Conservation (phyloP, 1,140 invertebrate species). For the Trissolcus basalis region DNA sequence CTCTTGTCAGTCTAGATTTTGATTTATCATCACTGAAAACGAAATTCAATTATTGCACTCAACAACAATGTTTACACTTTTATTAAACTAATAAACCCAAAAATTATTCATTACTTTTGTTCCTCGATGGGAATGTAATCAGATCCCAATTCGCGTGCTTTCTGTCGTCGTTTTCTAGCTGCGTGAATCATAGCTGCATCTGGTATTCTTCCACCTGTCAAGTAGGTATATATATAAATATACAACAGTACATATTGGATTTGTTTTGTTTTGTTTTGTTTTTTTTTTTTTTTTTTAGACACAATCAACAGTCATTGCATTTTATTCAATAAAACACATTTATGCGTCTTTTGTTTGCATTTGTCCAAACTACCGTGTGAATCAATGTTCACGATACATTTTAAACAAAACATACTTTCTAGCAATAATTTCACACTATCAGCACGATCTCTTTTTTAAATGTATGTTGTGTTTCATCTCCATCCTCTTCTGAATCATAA, state of each 20-base stretch:
- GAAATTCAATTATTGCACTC: too few relatives aligned
- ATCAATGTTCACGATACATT: too few relatives aligned
- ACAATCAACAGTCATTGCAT: too few relatives aligned
- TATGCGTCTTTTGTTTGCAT: too few relatives aligned
- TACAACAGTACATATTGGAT: too few relatives aligned
- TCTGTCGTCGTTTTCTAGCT: slow-evolving; percentile 92
- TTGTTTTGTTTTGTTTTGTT: too few relatives aligned
- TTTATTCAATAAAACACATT: too few relatives aligned
- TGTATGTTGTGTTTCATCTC: slow-evolving; percentile 76
- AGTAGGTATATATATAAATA: too few relatives aligned
- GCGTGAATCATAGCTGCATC: slow-evolving; percentile 97
- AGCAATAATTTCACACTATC: slow-evolving; percentile 83
- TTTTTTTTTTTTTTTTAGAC: too few relatives aligned
- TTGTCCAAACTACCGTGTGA: too few relatives aligned
- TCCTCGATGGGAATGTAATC: slow-evolving; percentile 90
- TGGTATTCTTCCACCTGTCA: slow-evolving; percentile 89
- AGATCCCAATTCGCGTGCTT: slow-evolving; percentile 85
- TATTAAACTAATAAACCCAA: too few relatives aligned
- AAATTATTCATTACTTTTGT: slow-evolving; percentile 67
- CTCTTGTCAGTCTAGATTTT: slow-evolving; percentile 82
- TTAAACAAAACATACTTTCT: slow-evolving; percentile 81
- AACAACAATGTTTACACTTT: too few relatives aligned
- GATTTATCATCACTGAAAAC: slow-evolving; percentile 72
- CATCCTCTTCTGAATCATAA: slow-evolving; percentile 83
- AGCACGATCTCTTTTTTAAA: slow-evolving; percentile 78